These are phyloP conservation scores for Drosophila kepulauana DNA, from an alignment of 1,140 invertebrate genomes.

Conservation along the genomic window DNA sequence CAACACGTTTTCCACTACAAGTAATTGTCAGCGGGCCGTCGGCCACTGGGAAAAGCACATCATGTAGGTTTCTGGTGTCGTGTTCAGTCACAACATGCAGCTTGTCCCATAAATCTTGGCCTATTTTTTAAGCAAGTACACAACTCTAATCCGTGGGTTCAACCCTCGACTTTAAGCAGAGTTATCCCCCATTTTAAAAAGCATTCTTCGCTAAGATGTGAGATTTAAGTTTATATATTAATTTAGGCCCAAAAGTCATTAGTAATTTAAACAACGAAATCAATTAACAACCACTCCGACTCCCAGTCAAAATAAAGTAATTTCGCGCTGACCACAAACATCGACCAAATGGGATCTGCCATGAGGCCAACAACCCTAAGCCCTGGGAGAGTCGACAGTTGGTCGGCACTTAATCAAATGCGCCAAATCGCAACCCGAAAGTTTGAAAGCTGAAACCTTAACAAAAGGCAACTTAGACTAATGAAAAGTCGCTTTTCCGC, in stretches of 20 bases:
- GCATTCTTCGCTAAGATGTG: background rate
- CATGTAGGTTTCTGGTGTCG: constrained; percentile 45
- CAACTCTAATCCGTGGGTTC: background rate
- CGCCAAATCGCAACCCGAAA: constrained; percentile 53
- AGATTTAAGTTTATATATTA: background rate
- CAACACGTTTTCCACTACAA: constrained; percentile 36
- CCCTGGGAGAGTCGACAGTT: constrained; percentile 10
- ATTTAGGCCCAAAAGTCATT: constrained; percentile 25
- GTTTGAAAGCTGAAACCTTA: constrained; percentile 31
- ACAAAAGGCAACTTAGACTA: constrained; percentile 64
- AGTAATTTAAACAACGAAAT: constrained; percentile 47
- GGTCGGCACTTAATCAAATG: constrained; percentile 64
- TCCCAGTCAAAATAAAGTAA: constrained; percentile 59
- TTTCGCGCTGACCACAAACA: constrained; percentile 45
- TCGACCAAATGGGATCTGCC: background rate
- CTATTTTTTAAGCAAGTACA: constrained; percentile 13
- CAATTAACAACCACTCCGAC: constrained; percentile 57
- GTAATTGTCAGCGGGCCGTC: constrained; percentile 54
- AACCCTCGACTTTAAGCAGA: background rate
- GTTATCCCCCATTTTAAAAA: background rate
- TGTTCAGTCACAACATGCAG: constrained; percentile 26
- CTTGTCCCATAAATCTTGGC: constrained; percentile 33
- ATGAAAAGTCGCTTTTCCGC: constrained; percentile 79
- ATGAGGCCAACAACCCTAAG: constrained; percentile 42
- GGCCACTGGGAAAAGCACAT: constrained; percentile 34